Evolutionary conservation across 2,797 vertebrate species (phyloP).

Genomic region (Sebastes jordani): DNA sequence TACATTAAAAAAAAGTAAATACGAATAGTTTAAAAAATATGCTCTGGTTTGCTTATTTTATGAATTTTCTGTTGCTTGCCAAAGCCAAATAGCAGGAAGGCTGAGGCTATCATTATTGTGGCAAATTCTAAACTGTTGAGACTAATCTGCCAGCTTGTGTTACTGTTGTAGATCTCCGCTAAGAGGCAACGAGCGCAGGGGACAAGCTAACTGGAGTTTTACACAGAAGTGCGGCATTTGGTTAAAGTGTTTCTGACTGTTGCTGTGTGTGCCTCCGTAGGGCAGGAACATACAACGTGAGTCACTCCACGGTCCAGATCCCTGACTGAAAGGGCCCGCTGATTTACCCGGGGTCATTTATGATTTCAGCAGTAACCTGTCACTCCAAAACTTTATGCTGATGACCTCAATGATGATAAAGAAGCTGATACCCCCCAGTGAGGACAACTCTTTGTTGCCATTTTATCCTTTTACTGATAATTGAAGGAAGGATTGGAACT

Average conservation of each 20-base stretch:
- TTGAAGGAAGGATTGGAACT: neutral
- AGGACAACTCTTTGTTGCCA: neutral
- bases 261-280: conserved; percentile 44
- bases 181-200: conserved; percentile 53
- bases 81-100: conserved; percentile 27
- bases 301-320: conserved; percentile 57
- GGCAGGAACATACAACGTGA: conserved; percentile 64
- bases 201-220: conserved; percentile 53
- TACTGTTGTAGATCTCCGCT: conserved; percentile 53
- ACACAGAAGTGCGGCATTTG: conserved; percentile 43
- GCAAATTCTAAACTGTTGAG: conserved; percentile 72
- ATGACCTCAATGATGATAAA: conserved; percentile 33
- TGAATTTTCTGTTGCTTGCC: conserved; percentile 19
- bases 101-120: conserved; percentile 55
- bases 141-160: conserved; percentile 73
- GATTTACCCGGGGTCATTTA: conserved; percentile 50
- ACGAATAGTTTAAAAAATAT: neutral
- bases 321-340: conserved; percentile 35
- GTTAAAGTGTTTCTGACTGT: conserved; percentile 64
- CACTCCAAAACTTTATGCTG: conserved; percentile 26
- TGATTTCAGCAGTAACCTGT: conserved; percentile 55
- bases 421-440: neutral
- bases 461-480: neutral
- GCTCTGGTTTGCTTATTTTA: conserved; percentile 28
- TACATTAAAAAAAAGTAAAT: neutral